Conservation (phyloP, 2,113 vertebrate species). For the Sitta europaea region DNA sequence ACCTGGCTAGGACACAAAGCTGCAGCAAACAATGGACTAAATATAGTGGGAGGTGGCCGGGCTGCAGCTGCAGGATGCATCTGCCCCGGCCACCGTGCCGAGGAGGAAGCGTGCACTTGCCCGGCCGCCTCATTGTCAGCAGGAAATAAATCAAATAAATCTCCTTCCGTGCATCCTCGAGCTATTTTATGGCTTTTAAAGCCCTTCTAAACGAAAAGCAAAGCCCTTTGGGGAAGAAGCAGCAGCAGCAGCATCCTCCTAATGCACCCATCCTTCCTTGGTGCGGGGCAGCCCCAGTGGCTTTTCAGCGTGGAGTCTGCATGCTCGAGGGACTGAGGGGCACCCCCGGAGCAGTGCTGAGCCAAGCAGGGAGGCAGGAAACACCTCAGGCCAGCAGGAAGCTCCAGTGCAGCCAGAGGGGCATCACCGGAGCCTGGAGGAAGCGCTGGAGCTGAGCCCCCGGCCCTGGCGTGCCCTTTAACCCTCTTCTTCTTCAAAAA, state of each 20-base stretch:
- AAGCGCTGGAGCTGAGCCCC: not conserved
- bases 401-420: not conserved
- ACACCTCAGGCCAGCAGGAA: not conserved
- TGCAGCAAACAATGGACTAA: conserved; percentile 49
- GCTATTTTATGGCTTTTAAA: not conserved
- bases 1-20: conserved; percentile 3
- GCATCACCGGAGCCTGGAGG: not conserved
- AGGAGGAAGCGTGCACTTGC: conserved; percentile 43
- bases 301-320: rapidly evolving
- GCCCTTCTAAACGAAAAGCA: not conserved
- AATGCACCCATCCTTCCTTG: not conserved
- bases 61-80: conserved; percentile 66
- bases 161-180: not conserved
- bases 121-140: not conserved
- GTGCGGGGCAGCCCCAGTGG: not conserved
- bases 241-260: not conserved
- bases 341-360: not conserved
- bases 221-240: not conserved
- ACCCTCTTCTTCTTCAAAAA: not conserved
- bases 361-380: conserved; percentile 33
- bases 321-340: rapidly evolving
- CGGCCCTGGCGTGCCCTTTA: rapidly evolving
- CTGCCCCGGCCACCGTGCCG: not conserved
- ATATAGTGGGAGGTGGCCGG: not conserved
- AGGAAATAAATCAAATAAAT: conserved; percentile 40